Conservation (phyloP, 2,113 vertebrate species). For the Lycaon pictus region DNA sequence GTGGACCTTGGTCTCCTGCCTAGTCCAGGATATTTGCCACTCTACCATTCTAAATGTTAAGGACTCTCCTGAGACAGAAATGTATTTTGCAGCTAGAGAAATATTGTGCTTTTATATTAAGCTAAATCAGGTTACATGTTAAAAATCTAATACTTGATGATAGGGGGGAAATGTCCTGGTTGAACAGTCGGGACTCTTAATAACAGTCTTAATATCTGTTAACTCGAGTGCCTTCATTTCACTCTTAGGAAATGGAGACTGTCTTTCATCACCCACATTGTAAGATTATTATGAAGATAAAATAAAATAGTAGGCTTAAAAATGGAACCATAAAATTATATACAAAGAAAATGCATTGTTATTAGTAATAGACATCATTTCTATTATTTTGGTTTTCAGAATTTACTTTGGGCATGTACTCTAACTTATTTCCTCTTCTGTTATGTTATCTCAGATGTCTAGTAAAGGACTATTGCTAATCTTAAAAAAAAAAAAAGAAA, state of each 20-base stretch:
- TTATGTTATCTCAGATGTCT: background rate
- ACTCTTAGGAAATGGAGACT: background rate
- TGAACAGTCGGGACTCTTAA: background rate
- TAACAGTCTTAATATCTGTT: background rate
- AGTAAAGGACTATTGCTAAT: background rate
- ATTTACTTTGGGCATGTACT: background rate
- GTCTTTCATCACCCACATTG: background rate
- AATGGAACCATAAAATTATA: background rate
- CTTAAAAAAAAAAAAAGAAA: background rate
- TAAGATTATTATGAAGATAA: background rate
- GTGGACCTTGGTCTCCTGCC: background rate
- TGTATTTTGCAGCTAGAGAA: slow-evolving; percentile 11
- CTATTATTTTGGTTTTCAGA: background rate
- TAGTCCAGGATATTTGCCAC: background rate
- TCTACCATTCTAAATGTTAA: background rate
- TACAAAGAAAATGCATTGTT: background rate
- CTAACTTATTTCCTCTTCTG: background rate
- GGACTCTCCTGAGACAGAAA: background rate
- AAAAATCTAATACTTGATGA: background rate
- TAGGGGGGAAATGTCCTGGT: background rate
- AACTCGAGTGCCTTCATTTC: background rate
- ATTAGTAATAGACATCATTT: background rate
- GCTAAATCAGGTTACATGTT: background rate
- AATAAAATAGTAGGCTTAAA: background rate
- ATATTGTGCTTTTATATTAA: background rate